Evolutionary conservation across 2,113 vertebrate genomes (phyloP), one percentile per base, ranked within the genome.

Genomic region (Mellivora capensis): DNA sequence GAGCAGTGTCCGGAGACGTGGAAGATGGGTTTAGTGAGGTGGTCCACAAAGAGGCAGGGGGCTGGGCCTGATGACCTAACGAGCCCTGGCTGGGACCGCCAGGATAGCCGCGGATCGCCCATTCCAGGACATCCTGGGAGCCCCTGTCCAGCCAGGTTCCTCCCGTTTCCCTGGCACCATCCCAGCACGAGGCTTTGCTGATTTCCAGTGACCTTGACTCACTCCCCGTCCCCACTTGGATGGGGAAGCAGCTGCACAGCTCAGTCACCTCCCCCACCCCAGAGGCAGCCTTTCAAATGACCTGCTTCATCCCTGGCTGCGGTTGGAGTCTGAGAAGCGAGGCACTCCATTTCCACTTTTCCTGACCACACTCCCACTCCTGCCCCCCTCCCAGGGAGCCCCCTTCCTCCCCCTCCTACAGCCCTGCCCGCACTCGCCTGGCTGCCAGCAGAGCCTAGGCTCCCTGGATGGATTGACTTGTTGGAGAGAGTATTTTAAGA

Each of bases 401-500:
- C 37, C 34, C 7, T 27, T 37, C 10, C 23, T 18, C 2, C 3
- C 9, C 69, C 23, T 34, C 72, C 39, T 5, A 5, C 17, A 7
- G 39, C 82, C 57, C 77, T 0, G 52, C 83, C 76, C 21, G n/a
- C n/a, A 39, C 69, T 61, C 80, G 2, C 79, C 62, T 0, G 2
- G 71, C 81, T 92, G 85, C 77, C 89, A 82, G 84, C 72, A 39
- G 74, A 77, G 57, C 93, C 86, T 52, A 42, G 52, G 31, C 69
- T n/a, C 14, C 81, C 76, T 77, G 79, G 81, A 85, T 94, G 94
- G 95, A 89, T 89, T 64, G 95, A 76, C 91, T 93, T 52, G 61
- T 67, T 69, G 77, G n/a, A 85, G 44, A 93, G 80, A 49, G 1
- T 93, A 97, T 98, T 95, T 96, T 93, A 95, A 94, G 93, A 98